These are phyloP conservation scores for Agrotis segetum DNA, from an alignment of 2,888 invertebrate species.

Conservation along the genomic window DNA sequence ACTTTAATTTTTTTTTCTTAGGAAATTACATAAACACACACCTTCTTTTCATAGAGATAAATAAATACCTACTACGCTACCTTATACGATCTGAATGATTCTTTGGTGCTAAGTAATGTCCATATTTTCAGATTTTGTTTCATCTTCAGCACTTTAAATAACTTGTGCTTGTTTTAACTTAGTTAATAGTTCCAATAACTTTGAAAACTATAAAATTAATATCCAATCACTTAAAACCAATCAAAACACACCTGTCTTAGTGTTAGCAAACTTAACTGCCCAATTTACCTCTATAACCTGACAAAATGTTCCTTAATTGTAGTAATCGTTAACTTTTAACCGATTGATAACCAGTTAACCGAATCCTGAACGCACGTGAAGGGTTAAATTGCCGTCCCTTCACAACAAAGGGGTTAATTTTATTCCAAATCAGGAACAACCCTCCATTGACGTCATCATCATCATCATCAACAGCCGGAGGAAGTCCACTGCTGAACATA, in stretches of 20 bases:
- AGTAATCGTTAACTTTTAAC: constrained; percentile 73
- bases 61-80: background rate
- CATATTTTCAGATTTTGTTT: too few species aligned
- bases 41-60: background rate
- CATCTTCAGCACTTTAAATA: background rate
- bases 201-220: background rate
- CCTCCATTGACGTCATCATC: constrained; percentile 82
- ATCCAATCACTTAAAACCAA: constrained; percentile 16
- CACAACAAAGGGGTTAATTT: constrained; percentile 82
- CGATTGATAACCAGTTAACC: constrained; percentile 84
- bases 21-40: background rate
- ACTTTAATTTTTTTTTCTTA: background rate
- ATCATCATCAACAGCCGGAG: too few species aligned
- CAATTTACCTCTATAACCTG: constrained; percentile 52
- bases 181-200: background rate
- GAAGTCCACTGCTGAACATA: too few species aligned
- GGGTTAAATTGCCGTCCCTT: constrained; percentile 74
- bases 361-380: constrained; percentile 44
- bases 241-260: constrained; percentile 11
- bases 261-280: constrained; percentile 36
- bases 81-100: background rate
- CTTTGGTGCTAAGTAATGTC: too few species aligned
- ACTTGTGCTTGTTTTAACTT: background rate
- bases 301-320: constrained; percentile 76
- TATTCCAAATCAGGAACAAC: constrained; percentile 74